Percentiles rank a stretch among this genome's conserved stretches.
phyloP scores from a whole-genome alignment of 2,888 invertebrate genomes.

The Aphidoletes aphidimyza region DNA sequence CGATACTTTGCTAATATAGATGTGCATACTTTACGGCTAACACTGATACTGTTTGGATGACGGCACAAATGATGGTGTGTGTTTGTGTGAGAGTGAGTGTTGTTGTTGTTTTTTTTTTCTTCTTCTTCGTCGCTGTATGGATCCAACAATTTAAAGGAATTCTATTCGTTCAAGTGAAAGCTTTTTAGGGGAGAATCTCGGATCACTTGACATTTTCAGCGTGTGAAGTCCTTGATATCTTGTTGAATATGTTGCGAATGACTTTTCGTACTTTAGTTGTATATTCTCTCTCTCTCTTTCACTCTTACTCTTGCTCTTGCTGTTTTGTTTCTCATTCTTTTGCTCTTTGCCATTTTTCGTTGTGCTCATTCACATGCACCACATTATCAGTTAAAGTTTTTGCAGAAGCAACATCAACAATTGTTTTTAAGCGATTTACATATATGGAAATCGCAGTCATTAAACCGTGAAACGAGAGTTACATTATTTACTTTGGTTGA shows the following conservation, averaged over 20 bases:
- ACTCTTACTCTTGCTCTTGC: neutral
- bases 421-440: slow-evolving; percentile 53
- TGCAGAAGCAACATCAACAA: slow-evolving; percentile 42
- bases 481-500: slow-evolving; percentile 53
- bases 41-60: slow-evolving; percentile 35
- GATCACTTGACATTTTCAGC: slow-evolving; percentile 50
- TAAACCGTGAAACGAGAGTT: slow-evolving; percentile 54
- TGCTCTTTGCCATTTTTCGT: neutral
- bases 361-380: neutral
- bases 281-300: neutral
- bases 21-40: slow-evolving; percentile 30
- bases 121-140: neutral
- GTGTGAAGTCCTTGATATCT: slow-evolving; percentile 52
- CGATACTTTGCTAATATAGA: slow-evolving; percentile 50
- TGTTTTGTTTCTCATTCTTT: neutral
- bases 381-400: slow-evolving; percentile 44
- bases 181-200: slow-evolving; percentile 7
- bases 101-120: neutral
- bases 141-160: slow-evolving; percentile 6
- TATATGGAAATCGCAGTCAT: slow-evolving; percentile 53
- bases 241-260: slow-evolving; percentile 51
- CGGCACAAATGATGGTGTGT: too few relatives aligned
- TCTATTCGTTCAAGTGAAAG: slow-evolving; percentile 47
- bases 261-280: slow-evolving; percentile 22
- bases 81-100: neutral